Evolutionary conservation across 2,797 vertebrate species (phyloP).

Genomic region (Gymnothorax reevesii): DNA sequence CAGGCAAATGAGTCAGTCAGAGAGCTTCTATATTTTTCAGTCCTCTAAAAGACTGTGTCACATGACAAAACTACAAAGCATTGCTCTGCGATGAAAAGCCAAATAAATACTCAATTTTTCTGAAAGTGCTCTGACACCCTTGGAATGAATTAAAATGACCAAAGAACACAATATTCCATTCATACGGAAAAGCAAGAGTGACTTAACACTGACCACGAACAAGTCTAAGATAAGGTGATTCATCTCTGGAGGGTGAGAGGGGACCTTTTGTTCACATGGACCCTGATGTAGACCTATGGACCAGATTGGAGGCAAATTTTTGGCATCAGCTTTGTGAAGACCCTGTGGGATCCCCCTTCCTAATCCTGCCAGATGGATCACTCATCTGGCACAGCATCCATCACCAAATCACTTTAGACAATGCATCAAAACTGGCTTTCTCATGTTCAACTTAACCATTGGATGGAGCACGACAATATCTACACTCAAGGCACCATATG

Average conservation of each 20-base stretch:
- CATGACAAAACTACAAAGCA: no score
- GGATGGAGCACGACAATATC: not conserved
- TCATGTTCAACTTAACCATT: not conserved
- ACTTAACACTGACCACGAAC: not conserved
- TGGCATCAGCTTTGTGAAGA: not conserved
- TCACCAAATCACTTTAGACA: not conserved
- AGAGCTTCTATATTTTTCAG: no score
- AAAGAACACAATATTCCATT: not conserved
- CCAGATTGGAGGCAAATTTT: constrained; percentile 4
- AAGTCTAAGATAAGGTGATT: not conserved
- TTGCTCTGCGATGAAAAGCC: no score
- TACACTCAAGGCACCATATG: not conserved
- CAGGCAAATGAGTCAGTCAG: no score
- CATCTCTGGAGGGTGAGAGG: not conserved
- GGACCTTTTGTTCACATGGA: not conserved
- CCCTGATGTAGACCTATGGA: not conserved
- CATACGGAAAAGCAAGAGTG: not conserved
- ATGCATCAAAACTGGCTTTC: not conserved
- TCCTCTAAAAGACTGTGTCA: no score
- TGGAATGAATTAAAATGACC: not conserved
- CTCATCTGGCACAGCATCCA: not conserved
- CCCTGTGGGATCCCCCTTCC: not conserved
- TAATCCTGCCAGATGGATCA: constrained; percentile 8
- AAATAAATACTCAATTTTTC: not conserved
- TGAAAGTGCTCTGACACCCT: not conserved